phyloP scores from a whole-genome alignment of 2,888 invertebrate species.

The Nymphalis polychloros region DNA sequence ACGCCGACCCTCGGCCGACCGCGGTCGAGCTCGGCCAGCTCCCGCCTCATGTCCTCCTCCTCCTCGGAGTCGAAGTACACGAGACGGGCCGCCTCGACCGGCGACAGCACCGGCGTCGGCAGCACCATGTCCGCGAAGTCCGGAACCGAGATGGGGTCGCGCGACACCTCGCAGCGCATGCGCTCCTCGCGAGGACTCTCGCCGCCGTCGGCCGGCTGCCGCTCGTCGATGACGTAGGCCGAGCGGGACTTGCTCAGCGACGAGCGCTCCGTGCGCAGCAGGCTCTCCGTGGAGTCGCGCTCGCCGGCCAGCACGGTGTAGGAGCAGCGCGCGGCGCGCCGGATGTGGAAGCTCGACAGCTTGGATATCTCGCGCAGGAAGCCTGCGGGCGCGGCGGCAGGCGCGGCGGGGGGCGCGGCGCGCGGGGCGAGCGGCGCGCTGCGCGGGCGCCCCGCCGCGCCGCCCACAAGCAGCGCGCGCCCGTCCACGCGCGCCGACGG shows the following conservation, averaged over 20 bases:
- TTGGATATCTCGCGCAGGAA: slow-evolving; percentile 86
- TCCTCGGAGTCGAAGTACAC: slow-evolving; percentile 88
- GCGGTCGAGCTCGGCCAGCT: slow-evolving; percentile 48
- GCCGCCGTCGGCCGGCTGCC: slow-evolving; percentile 54
- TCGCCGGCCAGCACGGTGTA: slow-evolving; percentile 85
- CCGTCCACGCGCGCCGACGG: slow-evolving; percentile 87
- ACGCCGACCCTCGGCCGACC: slow-evolving; percentile 27
- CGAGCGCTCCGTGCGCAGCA: slow-evolving; percentile 62
- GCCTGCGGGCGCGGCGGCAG: slow-evolving; percentile 64
- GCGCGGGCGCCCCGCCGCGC: slow-evolving; percentile 71
- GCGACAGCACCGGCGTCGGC: slow-evolving; percentile 85
- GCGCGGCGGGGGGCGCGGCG: slow-evolving; percentile 45
- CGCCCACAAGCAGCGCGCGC: slow-evolving; percentile 84
- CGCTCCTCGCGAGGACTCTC: slow-evolving; percentile 54
- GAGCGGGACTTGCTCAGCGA: slow-evolving; percentile 81
- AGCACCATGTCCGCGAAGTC: slow-evolving; percentile 85
- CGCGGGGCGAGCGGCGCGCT: slow-evolving; percentile 45
- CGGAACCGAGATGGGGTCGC: slow-evolving; percentile 88
- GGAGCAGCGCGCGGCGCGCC: slow-evolving; percentile 85
- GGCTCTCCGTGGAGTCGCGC: slow-evolving; percentile 85
- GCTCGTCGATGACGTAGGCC: slow-evolving; percentile 79
- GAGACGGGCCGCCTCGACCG: slow-evolving; percentile 85
- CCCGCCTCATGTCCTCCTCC: slow-evolving; percentile 70
- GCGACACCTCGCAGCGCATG: slow-evolving; percentile 70
- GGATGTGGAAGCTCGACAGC: slow-evolving; percentile 86